These are phyloP conservation scores for Sericinus montela DNA, from an alignment of 2,888 invertebrate species.

Conservation along the genomic window DNA sequence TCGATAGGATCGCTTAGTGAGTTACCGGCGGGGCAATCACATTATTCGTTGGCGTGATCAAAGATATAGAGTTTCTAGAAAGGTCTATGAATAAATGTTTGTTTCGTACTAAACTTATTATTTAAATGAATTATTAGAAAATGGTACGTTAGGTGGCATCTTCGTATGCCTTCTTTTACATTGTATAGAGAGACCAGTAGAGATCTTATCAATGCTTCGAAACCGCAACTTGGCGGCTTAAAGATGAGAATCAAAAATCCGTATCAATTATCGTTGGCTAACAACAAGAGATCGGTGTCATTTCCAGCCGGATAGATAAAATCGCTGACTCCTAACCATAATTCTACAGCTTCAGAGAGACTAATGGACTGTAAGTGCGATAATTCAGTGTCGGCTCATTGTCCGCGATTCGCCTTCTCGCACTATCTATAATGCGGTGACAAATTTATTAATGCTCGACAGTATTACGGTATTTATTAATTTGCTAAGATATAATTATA, in stretches of 20 bases:
- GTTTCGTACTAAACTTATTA: too few relatives aligned
- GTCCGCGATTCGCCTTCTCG: conserved; percentile 67
- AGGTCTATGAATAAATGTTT: conserved; percentile 1
- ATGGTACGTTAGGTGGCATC: not conserved
- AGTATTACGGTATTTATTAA: conserved; percentile 62
- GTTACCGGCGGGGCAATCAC: conserved; percentile 51
- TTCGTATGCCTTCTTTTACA: not conserved
- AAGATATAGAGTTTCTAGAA: conserved; percentile 39
- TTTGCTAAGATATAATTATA: conserved; percentile 55
- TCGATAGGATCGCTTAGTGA: conserved; percentile 71
- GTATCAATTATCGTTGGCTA: conserved; percentile 25
- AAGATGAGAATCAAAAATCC: conserved; percentile 28
- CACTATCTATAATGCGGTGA: conserved; percentile 69
- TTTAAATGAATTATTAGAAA: too few relatives aligned
- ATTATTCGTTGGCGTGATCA: conserved; percentile 53
- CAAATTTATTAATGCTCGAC: conserved; percentile 75
- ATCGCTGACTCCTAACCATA: conserved; percentile 52
- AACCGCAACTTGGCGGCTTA: conserved; percentile 15
- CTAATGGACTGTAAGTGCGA: conserved; percentile 68
- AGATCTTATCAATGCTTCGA: conserved; percentile 7
- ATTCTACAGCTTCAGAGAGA: conserved; percentile 66
- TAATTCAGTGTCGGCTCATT: conserved; percentile 72
- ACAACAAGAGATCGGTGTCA: conserved; percentile 34
- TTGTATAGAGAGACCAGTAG: not conserved
- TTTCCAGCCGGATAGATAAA: conserved; percentile 42